These are phyloP conservation scores for Paralichthys olivaceus DNA, from an alignment of 2,113 vertebrate species.

Conservation along the genomic window DNA sequence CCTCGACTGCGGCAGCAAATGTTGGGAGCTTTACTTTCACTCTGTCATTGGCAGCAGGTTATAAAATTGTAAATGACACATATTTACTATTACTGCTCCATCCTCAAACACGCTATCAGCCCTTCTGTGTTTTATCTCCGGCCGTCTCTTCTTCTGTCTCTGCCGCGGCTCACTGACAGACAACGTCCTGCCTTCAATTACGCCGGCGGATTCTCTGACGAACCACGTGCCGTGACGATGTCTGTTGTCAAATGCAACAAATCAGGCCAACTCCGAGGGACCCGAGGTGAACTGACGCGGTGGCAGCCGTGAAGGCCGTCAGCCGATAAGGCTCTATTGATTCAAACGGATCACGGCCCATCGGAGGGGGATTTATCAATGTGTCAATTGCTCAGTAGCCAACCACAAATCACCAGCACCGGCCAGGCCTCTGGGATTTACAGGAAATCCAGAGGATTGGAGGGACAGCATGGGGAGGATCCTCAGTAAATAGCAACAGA, in stretches of 20 bases:
- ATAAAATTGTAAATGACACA: conserved; percentile 39
- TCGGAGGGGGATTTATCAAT: conserved; percentile 93
- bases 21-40: conserved; percentile 32
- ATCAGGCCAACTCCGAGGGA: conserved; percentile 77
- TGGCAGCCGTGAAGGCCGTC: conserved; percentile 81
- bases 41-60: conserved; percentile 25
- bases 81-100: conserved; percentile 14
- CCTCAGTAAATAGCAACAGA: conserved; percentile 86
- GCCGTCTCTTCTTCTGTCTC: conserved; percentile 30
- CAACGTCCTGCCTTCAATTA: conserved; percentile 63
- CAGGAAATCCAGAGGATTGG: conserved; percentile 88
- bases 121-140: conserved; percentile 33
- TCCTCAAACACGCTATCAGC: conserved; percentile 17
- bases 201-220: conserved; percentile 63
- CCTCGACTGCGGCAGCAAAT: conserved; percentile 18
- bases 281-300: conserved; percentile 79
- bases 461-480: conserved; percentile 78
- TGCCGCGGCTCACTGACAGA: conserved; percentile 53
- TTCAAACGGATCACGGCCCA: conserved; percentile 89
- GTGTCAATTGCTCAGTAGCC: conserved; percentile 87
- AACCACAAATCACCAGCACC: conserved; percentile 66
- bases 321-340: conserved; percentile 91
- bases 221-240: conserved; percentile 72
- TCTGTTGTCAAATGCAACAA: conserved; percentile 76
- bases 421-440: conserved; percentile 87